Base-by-base conservation (phyloP, 2,888 invertebrate genomes). In the Eumacrocentrus americanus region DNA sequence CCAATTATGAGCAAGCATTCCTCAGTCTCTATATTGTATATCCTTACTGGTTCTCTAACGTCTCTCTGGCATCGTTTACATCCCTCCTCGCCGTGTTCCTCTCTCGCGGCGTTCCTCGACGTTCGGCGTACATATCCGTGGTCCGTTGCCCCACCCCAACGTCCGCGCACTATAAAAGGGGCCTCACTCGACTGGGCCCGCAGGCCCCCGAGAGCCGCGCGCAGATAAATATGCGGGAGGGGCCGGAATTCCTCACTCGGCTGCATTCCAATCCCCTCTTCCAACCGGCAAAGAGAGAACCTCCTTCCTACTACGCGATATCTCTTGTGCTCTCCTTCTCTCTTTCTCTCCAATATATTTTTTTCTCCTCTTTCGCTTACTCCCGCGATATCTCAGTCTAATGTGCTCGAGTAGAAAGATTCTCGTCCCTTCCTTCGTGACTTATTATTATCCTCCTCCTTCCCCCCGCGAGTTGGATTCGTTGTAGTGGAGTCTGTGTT, bases 41-140 rank as follows among this genome's bases (percentile, higher is more conserved):
- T 81, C 82, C 81, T 81, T 82, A 75, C 84, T 84, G 84, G 84
- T 84, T 29, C 29, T 29, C 83, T 83, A 82, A 81, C 82, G 82
- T 72, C 42, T 42, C 42, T 42, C 83, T 62, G 76, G 58, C 62
- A 65, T 61, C 58, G 60, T 57, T 54, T 58, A 42, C 56, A 56
- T 48, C 47, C 51, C 44, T 38, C 56, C 61, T 57, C 55, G 50
- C 29, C 37, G 37, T 53, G 58, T 60, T 46, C 42, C 51, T 25
- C 34, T 44, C 50, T 37, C 51, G n/a, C 20, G 22, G 40, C 14
- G 52, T 58, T 38, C 20, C 47, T 53, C 56, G 48, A 62, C 48
- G 52, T 54, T 61, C 52, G 56, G 47, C 54, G 50, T 54, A 47
- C 38, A 50, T 46, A 46, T 46, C 44, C 34, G 12, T 23, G 12